Percentiles rank a stretch among this genome's conserved stretches.
Conservation (phyloP, 1,140 invertebrate species). For the Drepana arcuata region DNA sequence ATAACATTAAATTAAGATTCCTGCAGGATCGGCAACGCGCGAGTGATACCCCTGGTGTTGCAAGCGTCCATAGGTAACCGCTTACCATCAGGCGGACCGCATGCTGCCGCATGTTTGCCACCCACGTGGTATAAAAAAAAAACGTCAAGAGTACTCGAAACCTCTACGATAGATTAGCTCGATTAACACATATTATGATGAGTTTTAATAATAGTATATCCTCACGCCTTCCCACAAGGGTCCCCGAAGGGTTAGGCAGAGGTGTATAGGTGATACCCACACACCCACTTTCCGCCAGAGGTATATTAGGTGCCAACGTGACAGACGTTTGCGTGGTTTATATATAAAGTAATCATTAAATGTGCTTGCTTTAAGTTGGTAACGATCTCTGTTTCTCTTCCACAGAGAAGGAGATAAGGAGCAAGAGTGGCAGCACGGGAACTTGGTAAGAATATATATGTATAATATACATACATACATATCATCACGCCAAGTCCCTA, state of each 20-base stretch:
- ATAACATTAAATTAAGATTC: neutral
- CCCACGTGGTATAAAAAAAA: too few relatives aligned
- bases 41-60: neutral
- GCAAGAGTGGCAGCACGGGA: slow-evolving; percentile 53
- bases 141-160: too few relatives aligned
- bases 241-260: too few relatives aligned
- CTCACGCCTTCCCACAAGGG: too few relatives aligned
- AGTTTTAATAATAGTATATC: too few relatives aligned
- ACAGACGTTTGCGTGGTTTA: too few relatives aligned
- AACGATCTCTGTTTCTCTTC: slow-evolving; percentile 20
- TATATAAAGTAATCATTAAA: too few relatives aligned
- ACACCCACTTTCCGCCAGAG: neutral
- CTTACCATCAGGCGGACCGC: neutral
- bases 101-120: neutral
- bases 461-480: neutral
- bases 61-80: neutral
- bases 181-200: too few relatives aligned
- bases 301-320: too few relatives aligned
- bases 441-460: slow-evolving; percentile 30
- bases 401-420: slow-evolving; percentile 46
- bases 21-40: neutral
- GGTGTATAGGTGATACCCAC: neutral
- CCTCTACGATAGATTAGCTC: too few relatives aligned
- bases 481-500: neutral
- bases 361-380: neutral